Base-by-base conservation (phyloP, 1,140 invertebrate species). In the Macrobrachium nipponense region DNA sequence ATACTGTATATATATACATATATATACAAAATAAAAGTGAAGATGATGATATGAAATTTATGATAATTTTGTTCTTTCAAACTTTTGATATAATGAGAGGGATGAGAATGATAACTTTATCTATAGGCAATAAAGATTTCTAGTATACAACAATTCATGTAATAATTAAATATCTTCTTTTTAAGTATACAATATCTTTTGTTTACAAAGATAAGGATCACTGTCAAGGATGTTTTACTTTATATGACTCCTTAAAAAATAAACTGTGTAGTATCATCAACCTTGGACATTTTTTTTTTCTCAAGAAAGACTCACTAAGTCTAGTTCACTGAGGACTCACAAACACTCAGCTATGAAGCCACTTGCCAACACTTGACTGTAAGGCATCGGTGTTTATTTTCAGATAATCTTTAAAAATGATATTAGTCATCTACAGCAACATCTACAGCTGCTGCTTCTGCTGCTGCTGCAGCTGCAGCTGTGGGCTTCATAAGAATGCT, bases 111-210 rank as follows among this genome's bases (percentile, higher is more conserved):
- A 86, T 79, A 86, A 80, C 84, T 80, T 80, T 70, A 79, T 59
- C 51, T 80, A 86, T 36, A 66, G 68, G 82, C 82, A 83, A 83
- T 83, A 83, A 83, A 83, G 82, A 83, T 85, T 87, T 87, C 72
- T 87, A 87, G 85, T 87, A 75, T 87, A 80, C 73, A 87, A 87
- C 85, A 87, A 75, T 76, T 85, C 20, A 64, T 70, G 76, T 80
- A 86, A 81, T 87, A 82, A 87, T 87, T 81, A 87, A 87, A 87
- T 87, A 87, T 82, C 68, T 76, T 86, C 68, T 76, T 86, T 86
- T 87, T 87, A 87, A 82, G 85, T 87, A 87, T 87, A 87, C 85
- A 87, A 87, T 87, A 87, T 87, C 72, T 82, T 87, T 64, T 76
- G 77, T 82, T 87, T 87, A 87, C 80, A 87, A 87, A 87, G 85